phyloP scores from a whole-genome alignment of 1,140 invertebrate genomes.

The Zeugodacus cucurbitae region DNA sequence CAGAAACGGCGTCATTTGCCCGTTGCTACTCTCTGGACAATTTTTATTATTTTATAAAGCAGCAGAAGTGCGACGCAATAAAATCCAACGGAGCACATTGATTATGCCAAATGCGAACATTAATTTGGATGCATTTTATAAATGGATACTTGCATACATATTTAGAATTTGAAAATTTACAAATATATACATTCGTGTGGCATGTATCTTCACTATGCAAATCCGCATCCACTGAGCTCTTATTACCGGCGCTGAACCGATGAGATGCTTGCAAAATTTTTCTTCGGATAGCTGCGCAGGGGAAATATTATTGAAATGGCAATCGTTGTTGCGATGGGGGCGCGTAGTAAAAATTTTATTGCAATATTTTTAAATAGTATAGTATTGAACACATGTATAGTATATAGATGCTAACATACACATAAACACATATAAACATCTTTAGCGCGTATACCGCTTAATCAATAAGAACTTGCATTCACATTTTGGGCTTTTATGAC shows the following conservation, averaged over 20 bases:
- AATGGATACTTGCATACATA: background rate
- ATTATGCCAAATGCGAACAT: background rate
- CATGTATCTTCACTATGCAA: background rate
- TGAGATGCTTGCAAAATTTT: background rate
- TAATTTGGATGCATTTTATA: background rate
- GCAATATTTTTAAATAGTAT: constrained; percentile 3
- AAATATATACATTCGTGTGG: background rate
- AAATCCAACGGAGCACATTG: background rate
- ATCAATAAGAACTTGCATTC: constrained; percentile 50
- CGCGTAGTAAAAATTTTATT: constrained; percentile 29
- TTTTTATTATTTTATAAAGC: background rate
- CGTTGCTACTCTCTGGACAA: background rate
- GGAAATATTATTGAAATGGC: background rate
- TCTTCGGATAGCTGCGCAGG: background rate
- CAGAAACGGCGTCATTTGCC: background rate
- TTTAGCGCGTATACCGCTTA: background rate
- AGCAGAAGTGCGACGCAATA: background rate
- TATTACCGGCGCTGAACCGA: background rate
- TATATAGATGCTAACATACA: background rate
- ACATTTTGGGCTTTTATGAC: constrained; percentile 61
- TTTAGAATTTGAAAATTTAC: background rate
- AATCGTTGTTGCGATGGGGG: background rate
- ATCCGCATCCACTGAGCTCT: background rate
- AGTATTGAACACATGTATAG: background rate
- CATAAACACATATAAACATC: background rate